A percentile compares a stretch with the other conserved stretches of the same genome.
Conservation (phyloP, 1,140 invertebrate genomes). For the Philotrypesis tridentata region DNA sequence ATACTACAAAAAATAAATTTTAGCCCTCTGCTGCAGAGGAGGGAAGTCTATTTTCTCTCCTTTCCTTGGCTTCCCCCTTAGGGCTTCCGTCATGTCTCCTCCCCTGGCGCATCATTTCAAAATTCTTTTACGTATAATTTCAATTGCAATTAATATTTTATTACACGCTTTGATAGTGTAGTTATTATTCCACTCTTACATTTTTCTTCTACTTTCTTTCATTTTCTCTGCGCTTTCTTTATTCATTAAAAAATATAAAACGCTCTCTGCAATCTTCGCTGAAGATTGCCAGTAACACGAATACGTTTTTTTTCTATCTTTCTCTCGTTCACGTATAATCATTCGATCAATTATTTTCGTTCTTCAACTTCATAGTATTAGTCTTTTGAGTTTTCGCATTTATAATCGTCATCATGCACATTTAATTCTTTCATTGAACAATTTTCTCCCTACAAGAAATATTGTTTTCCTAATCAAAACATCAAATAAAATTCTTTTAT, state of each 20-base stretch:
- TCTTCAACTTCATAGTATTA: not conserved
- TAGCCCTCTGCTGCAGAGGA: slow-evolving; percentile 30
- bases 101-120: not conserved
- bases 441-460: slow-evolving; percentile 16
- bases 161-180: slow-evolving; percentile 22
- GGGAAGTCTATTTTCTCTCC: slow-evolving; percentile 39
- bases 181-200: slow-evolving; percentile 7
- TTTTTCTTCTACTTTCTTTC: not conserved
- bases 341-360: slow-evolving; percentile 19
- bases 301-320: slow-evolving; percentile 29
- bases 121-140: slow-evolving; percentile 21
- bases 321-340: not conserved
- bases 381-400: slow-evolving; percentile 9
- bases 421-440: slow-evolving; percentile 2
- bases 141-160: slow-evolving; percentile 32
- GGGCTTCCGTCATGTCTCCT: slow-evolving; percentile 12
- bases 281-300: slow-evolving; percentile 42
- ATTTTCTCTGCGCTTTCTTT: not conserved
- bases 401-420: not conserved
- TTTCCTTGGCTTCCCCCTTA: not conserved
- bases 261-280: slow-evolving; percentile 38
- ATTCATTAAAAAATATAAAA: slow-evolving; percentile 47
- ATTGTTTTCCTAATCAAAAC: not conserved
- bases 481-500: not conserved
- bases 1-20: slow-evolving; percentile 16